Base-by-base conservation (phyloP, 1,140 invertebrate species). In the Macrosteles quadrilineatus region DNA sequence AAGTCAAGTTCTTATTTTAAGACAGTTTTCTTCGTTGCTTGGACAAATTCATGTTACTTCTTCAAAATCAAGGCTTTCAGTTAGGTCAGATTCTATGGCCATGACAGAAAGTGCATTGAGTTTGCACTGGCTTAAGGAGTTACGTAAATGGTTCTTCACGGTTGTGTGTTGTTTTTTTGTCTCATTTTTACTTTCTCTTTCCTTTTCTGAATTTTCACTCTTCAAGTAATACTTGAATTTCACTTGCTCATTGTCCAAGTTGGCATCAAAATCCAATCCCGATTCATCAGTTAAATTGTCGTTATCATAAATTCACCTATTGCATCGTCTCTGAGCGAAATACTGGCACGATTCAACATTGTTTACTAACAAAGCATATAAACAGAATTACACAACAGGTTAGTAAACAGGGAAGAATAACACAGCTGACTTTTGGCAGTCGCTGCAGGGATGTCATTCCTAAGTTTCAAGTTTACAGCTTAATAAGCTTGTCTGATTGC, bases 11-110 rank as follows among this genome's bases (percentile, higher is more conserved):
- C 62, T 36, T 64, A 64, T 36, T 64, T 64, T 64, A 64, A 36
- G 32, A 11, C 3, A 64, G 29, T 62, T 64, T 64, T 64, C 62
- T 36, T 64, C 62, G 31, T 64, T 36, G 31, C 62, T 64, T 36
- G 21, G 57, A 64, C 32, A 64, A 64, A 30, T 64, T 64, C 29
- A 25, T 40, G 31, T 36, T 36, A 64, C 11, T 64, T 64, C 31
- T 64, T 40, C 57, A 14, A 64, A 64, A 27, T 64, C 31, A 64
- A 64, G 29, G 62, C 62, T 64, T 64, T 64, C 62, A 64, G 62
- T 64, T 36, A 64, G 31, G 29, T 36, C 31, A 64, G 62, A 43
- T 40, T 64, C n/a, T 36, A 64, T 64, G 36, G n/a, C 62, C 31
- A 64, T 31, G 31, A 64, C 29, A n/a, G 29, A 31, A 64, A 64